Evolutionary conservation across 2,113 vertebrate species (phyloP), one percentile per base, ranked within the genome.

Genomic region (Falco punctatus): DNA sequence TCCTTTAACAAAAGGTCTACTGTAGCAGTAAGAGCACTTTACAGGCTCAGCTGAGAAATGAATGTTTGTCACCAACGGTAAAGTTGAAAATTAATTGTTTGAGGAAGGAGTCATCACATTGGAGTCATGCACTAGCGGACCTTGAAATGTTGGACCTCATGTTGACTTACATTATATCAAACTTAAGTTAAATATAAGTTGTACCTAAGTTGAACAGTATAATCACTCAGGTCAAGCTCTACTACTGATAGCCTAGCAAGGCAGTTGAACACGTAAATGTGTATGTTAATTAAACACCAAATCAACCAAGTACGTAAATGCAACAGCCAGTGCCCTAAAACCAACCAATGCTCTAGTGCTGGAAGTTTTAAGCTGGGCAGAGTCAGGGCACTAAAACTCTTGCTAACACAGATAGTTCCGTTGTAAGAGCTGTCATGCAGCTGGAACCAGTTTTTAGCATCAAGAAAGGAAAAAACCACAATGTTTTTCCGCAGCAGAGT

Each of bases 371-470:
- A 71, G 5, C 23, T 52, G 33, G 20, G 35, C 19, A 69, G 40
- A 38, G 17, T 54, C 22, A 19, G 23, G 46, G 30, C 23, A 20
- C 15, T 46, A 13, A 27, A 75, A 70, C 21, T 74, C n/a, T 22
- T 46, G 18, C 21, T 40, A 20, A 40, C 18, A 10, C 14, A 0
- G 1, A 6, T 0, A 21, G 6, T 11, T 58, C 49, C 21, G 26
- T 35, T 28, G 1, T 6, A 4, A 26, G 35, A 21, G 66, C 44
- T 23, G 7, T 22, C 15, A n/a, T 8, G n/a, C 1, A 3, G 1
- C 28, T 54, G 61, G 18, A 44, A 26, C 9, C 15, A 21, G 5
- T 5, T 77, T 79, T 70, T 26, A 22, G 11, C 17, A 33, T 5
- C 7, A 27, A 23, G 72, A 38, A 62, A 65, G 16, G 4, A 23